Conservation (phyloP, 2,888 invertebrate genomes). For the Macropis europaea region DNA sequence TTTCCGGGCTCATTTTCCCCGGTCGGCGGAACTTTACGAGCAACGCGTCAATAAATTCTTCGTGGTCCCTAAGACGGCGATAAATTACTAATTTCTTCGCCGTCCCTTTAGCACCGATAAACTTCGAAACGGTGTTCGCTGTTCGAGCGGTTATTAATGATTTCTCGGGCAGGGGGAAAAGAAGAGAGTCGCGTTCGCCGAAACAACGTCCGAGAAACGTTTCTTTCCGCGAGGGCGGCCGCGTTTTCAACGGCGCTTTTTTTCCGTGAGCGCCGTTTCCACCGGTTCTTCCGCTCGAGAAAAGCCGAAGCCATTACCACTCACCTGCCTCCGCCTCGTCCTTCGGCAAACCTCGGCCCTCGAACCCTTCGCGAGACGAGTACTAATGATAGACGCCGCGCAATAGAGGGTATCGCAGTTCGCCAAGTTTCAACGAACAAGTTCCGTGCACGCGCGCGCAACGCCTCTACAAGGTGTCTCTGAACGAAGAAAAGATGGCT, state of each 20-base stretch:
- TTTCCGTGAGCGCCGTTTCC: too few species aligned
- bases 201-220: slow-evolving; percentile 1
- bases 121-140: slow-evolving; percentile 36
- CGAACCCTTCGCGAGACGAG: slow-evolving; percentile 41
- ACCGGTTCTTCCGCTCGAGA: background rate
- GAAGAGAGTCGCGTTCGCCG: background rate
- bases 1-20: slow-evolving; percentile 27
- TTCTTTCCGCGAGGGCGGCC: background rate
- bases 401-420: slow-evolving; percentile 50
- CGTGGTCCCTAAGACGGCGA: slow-evolving; percentile 30
- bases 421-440: slow-evolving; percentile 52
- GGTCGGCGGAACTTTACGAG: slow-evolving; percentile 32
- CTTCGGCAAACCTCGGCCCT: slow-evolving; percentile 27
- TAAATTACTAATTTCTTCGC: slow-evolving; percentile 49
- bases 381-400: slow-evolving; percentile 56
- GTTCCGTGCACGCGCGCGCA: slow-evolving; percentile 34
- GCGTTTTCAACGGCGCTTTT: too few species aligned
- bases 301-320: background rate
- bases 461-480: background rate
- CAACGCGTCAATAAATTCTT: slow-evolving; percentile 37
- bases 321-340: background rate
- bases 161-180: slow-evolving; percentile 4
- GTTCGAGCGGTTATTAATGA: slow-evolving; percentile 34
- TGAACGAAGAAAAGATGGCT: too few species aligned
- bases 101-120: slow-evolving; percentile 46